A percentile compares a stretch with the other conserved stretches of the same genome.
Conservation (phyloP, 2,113 vertebrate genomes). For the Hepsetus odoe region DNA sequence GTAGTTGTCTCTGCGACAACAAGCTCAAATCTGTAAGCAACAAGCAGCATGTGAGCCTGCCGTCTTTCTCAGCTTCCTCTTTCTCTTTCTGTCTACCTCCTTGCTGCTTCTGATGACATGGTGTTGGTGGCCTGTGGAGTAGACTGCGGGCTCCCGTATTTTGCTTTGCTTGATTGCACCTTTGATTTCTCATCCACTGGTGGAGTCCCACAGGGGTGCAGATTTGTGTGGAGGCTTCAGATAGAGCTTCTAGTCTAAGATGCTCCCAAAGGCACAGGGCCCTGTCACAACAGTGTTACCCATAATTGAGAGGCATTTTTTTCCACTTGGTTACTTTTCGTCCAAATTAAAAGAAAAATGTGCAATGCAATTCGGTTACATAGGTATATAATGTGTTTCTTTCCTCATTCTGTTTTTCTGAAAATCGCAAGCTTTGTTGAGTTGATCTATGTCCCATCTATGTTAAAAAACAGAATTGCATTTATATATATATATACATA, state of each 20-base stretch:
- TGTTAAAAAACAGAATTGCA: no score
- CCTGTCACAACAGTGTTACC: slow-evolving; percentile 22
- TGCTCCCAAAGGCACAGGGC: slow-evolving; percentile 3
- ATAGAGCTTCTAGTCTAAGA: slow-evolving; percentile 29
- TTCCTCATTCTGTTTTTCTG: not conserved
- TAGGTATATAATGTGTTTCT: not conserved
- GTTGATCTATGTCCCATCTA: no score
- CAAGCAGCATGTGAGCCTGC: not conserved
- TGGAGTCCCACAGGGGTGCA: slow-evolving; percentile 32
- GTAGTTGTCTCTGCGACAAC: not conserved
- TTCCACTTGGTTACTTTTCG: slow-evolving; percentile 20
- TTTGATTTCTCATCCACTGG: slow-evolving; percentile 48
- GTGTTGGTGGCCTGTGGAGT: slow-evolving; percentile 27
- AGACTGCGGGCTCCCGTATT: slow-evolving; percentile 20
- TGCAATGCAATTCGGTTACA: not conserved
- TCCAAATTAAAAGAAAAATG: not conserved
- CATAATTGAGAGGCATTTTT: slow-evolving; percentile 2
- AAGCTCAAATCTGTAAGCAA: slow-evolving; percentile 22
- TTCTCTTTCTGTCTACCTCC: slow-evolving; percentile 2
- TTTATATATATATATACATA: no score
- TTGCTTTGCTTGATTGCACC: slow-evolving; percentile 49
- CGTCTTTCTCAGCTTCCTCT: not conserved
- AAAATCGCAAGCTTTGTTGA: no score
- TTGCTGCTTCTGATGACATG: not conserved
- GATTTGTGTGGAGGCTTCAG: slow-evolving; percentile 42